Evolutionary conservation across 2,888 invertebrate genomes (phyloP), one percentile per base, ranked within the genome.

Genomic region (Acleris emargana): DNA sequence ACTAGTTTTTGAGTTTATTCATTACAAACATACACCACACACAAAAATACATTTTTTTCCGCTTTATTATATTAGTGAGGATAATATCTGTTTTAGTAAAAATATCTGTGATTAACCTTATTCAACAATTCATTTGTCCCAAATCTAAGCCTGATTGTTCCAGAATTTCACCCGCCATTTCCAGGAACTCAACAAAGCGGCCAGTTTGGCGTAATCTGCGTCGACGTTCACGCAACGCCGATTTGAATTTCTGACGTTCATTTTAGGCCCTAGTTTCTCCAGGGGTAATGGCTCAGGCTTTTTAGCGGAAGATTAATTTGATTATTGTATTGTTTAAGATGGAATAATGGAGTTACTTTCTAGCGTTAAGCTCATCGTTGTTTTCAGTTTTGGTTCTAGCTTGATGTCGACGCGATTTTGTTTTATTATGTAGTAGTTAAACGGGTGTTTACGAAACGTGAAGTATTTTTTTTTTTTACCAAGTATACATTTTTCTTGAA

Each of bases 231-330:
- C 67, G 47, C 38, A 43, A 47, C 68, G 68, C 50, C 71, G 72
- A 74, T 75, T 69, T 7, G 64, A 72, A 68, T 68, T 71, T 74
- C 74, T 71, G 74, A 67, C 71, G 50, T 32, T 11, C 22, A 51
- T 51, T 60, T 54, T 38, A 38, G 32, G 43, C 20, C n/a, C 42
- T 60, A 51, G 50, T 60, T 51, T 47, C 54, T 28, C n/a, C 6
- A 5, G 45, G 5, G 25, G 17, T 20, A 50, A 58, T 50, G 32
- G 20, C 32, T 38, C 22, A 25, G 51, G 32, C 51, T 20, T 47
- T 18, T 58, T 50, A 28, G 22, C 32, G 58, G 45, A 47, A 16
- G 18, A 47, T 58, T 45, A 49, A 32, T 28, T 58, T 32, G 38
- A 38, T 38, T 38, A 38, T 38, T 38, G 13, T 38, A 13, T 38